Evolutionary conservation across 2,888 invertebrate species (phyloP).

Genomic region (Alloplasta piceator): DNA sequence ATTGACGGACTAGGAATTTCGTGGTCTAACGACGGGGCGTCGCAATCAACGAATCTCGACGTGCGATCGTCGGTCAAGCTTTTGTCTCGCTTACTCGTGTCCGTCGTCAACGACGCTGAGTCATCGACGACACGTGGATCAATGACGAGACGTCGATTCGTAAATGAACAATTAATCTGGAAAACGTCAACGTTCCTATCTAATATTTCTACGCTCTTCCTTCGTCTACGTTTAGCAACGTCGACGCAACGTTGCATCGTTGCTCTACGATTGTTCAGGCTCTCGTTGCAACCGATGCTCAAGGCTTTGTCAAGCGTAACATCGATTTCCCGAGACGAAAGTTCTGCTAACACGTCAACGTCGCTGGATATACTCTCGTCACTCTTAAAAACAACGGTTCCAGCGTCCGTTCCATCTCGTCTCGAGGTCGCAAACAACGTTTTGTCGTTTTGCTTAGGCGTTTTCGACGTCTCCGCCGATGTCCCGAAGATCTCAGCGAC

Average conservation of each 20-base stretch:
- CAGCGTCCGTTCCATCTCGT: constrained; percentile 29
- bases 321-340: constrained; percentile 10
- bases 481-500: constrained; percentile 42
- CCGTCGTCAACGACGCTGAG: neutral
- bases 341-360: no score
- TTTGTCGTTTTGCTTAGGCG: constrained; percentile 31
- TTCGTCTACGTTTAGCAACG: constrained; percentile 49
- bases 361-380: constrained; percentile 5
- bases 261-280: constrained; percentile 39
- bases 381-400: constrained; percentile 22
- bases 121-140: neutral
- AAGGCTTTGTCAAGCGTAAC: constrained; percentile 14
- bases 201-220: constrained; percentile 49
- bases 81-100: neutral
- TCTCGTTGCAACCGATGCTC: constrained; percentile 9
- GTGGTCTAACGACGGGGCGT: neutral
- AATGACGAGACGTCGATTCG: constrained; percentile 24
- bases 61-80: neutral
- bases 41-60: neutral
- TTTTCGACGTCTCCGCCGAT: constrained; percentile 51
- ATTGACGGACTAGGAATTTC: constrained; percentile 24
- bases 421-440: constrained; percentile 4
- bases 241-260: constrained; percentile 24
- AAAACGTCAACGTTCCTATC: constrained; percentile 53
- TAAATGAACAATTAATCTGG: constrained; percentile 32